These are phyloP conservation scores for Heliconius sara DNA, from an alignment of 2,888 invertebrate species.

Conservation along the genomic window DNA sequence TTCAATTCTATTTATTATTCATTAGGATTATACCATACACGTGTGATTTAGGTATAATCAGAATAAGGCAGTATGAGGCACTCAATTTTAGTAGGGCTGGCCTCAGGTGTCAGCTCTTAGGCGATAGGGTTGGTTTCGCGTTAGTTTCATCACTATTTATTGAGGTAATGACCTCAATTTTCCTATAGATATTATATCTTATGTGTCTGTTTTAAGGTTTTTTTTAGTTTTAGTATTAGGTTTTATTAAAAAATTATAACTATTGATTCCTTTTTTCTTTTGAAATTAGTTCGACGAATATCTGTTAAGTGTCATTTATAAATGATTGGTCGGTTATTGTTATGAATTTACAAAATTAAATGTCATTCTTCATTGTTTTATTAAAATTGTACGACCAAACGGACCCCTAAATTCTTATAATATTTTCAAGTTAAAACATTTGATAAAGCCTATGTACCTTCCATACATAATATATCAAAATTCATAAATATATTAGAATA, in stretches of 20 bases:
- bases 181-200: slow-evolving; percentile 8
- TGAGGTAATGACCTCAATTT: slow-evolving; percentile 32
- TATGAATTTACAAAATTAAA: no score
- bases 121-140: slow-evolving; percentile 43
- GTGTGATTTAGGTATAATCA: slow-evolving; percentile 28
- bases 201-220: not conserved
- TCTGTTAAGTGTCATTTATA: not conserved
- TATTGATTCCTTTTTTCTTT: not conserved
- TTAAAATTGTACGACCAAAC: no score
- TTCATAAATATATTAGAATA: not conserved
- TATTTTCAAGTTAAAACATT: not conserved
- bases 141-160: slow-evolving; percentile 43
- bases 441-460: not conserved
- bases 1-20: not conserved
- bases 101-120: slow-evolving; percentile 47
- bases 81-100: slow-evolving; percentile 48
- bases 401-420: not conserved
- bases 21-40: slow-evolving; percentile 20
- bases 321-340: not conserved
- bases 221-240: no score
- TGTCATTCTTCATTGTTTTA: no score
- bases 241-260: not conserved
- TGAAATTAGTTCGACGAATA: not conserved
- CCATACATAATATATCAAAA: not conserved
- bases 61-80: slow-evolving; percentile 44